Conservation (phyloP, 2,888 invertebrate genomes). For the Portevinia maculata region DNA sequence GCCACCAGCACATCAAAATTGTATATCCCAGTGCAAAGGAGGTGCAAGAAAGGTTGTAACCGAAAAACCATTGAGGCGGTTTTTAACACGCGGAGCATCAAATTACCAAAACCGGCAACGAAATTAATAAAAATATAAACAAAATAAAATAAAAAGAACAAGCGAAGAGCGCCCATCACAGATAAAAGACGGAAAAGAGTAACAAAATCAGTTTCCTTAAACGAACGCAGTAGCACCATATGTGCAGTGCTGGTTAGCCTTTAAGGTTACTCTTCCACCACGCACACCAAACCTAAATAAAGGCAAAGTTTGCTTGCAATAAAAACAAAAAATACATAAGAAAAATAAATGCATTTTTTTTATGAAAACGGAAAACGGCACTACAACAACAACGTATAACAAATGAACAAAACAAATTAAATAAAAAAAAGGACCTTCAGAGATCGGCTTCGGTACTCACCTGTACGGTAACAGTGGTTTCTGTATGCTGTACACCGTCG, state of each 20-base stretch:
- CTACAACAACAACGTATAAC: constrained; percentile 3
- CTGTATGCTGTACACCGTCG: constrained; percentile 94
- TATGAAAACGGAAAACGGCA: constrained; percentile 54
- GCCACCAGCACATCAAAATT: constrained; percentile 54
- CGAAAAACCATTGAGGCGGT: constrained; percentile 79
- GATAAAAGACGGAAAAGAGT: constrained; percentile 35
- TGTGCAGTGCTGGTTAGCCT: constrained; percentile 67
- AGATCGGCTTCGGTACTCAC: constrained; percentile 83
- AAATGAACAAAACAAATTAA: constrained; percentile 1
- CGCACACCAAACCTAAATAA: constrained; percentile 47
- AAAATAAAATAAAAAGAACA: constrained; percentile 21
- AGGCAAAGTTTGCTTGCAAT: constrained; percentile 10
- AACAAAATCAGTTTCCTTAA: constrained; percentile 64
- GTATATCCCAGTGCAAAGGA: constrained; percentile 37
- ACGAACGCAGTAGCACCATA: constrained; percentile 71
- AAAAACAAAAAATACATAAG: background rate
- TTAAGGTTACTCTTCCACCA: constrained; percentile 61
- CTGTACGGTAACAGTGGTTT: constrained; percentile 90
- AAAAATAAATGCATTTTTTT: constrained; percentile 23
- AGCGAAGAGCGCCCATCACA: constrained; percentile 54
- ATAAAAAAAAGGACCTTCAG: constrained; percentile 55
- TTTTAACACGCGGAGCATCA: constrained; percentile 79
- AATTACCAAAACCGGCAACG: constrained; percentile 77
- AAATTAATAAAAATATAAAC: constrained; percentile 71
- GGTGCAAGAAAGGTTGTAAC: constrained; percentile 78